A percentile compares a stretch with the other conserved stretches of the same genome.
Evolutionary conservation across 2,797 vertebrate species (phyloP).

Genomic region (Oreortyx pictus): DNA sequence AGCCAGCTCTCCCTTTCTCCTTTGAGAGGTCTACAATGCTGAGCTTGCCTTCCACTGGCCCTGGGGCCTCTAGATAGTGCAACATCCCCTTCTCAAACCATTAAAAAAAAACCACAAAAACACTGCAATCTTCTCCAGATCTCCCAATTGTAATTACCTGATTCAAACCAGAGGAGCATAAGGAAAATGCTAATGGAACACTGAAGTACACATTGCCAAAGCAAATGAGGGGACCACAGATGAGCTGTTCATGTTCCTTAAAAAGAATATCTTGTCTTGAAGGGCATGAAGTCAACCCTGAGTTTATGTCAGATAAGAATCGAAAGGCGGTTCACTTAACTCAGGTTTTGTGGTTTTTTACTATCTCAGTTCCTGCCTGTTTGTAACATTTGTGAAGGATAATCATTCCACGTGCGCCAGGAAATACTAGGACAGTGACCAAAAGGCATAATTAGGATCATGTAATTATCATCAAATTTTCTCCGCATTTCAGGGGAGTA

Average conservation of each 20-base stretch:
- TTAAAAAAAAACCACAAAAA: background rate
- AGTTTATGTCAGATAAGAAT: constrained; percentile 40
- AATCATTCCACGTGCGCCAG: background rate
- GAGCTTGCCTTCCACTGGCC: background rate
- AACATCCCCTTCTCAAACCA: background rate
- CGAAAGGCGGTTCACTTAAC: background rate
- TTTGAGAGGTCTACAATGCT: background rate
- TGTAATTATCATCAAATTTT: constrained; percentile 3
- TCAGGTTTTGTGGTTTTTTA: background rate
- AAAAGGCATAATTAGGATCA: constrained; percentile 24
- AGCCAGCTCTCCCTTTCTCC: background rate
- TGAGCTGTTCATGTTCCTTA: background rate
- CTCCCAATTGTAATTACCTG: background rate
- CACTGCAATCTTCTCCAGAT: background rate
- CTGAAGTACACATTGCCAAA: background rate
- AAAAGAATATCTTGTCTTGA: background rate
- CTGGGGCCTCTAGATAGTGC: background rate
- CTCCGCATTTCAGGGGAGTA: constrained; percentile 23
- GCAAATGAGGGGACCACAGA: background rate
- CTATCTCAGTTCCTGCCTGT: constrained; percentile 25
- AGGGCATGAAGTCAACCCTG: constrained; percentile 17
- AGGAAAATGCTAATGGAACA: background rate
- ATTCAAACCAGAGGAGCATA: background rate
- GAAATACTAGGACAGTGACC: background rate
- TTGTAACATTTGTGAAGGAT: background rate